A percentile compares a stretch with the other conserved stretches of the same genome.
phyloP scores from a whole-genome alignment of 2,888 invertebrate species.

The Gastracanthus pulcherrimus region DNA sequence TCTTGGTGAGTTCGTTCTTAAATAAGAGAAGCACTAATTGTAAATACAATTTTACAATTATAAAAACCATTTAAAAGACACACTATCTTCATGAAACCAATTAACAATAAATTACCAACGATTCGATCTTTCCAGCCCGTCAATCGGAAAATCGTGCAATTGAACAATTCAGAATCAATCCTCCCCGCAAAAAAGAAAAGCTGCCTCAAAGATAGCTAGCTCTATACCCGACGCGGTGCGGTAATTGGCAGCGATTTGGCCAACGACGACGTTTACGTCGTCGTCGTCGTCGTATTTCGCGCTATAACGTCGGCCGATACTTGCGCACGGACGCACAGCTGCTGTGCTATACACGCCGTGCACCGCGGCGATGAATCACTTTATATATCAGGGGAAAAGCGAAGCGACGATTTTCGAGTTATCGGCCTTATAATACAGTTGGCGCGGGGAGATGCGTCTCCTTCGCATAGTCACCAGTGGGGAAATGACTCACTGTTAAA shows the following conservation, averaged over 20 bases:
- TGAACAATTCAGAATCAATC: not conserved
- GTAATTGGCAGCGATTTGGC: not conserved
- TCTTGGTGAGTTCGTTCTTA: not conserved
- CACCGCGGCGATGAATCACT: slow-evolving; percentile 27
- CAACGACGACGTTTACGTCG: not conserved
- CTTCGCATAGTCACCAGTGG: too few species aligned
- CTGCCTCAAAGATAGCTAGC: not conserved
- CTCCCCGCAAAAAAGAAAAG: not conserved
- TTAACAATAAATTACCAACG: not conserved
- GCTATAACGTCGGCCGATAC: too few species aligned
- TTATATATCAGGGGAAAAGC: not conserved
- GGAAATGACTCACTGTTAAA: not conserved
- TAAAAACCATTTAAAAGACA: too few species aligned
- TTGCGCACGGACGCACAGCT: too few species aligned
- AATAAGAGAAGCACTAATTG: too few species aligned
- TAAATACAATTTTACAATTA: too few species aligned
- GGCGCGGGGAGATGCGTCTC: not conserved
- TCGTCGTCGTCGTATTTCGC: not conserved
- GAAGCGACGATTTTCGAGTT: not conserved
- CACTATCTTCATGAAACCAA: too few species aligned
- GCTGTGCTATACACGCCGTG: not conserved
- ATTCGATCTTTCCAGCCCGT: too few species aligned
- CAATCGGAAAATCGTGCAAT: not conserved
- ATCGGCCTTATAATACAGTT: too few species aligned
- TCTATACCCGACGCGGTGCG: not conserved